Evolutionary conservation across 2,797 vertebrate species (phyloP), one percentile per base, ranked within the genome.

Genomic region (Rhabdophis nuchalis): DNA sequence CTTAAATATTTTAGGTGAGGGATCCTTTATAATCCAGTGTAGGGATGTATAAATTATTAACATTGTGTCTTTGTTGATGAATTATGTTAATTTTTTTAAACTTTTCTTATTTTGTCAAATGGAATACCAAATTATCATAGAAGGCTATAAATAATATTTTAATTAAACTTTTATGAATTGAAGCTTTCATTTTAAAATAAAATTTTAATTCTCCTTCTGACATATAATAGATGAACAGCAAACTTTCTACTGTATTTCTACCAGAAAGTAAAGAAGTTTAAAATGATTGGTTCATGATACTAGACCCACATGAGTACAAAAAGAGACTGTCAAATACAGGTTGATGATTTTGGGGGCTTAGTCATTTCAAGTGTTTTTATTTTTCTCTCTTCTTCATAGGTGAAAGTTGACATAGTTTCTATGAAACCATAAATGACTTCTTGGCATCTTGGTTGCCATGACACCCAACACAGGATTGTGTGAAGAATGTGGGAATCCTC

Each of bases 391-490:
- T 94, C 93, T 92, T 89, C 61, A 23, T 92, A 99, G 99, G 98
- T 98, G 94, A 96, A 96, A 97, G 95, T 97, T 97, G 97, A 97
- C 94, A 95, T 92, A 91, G 68, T 95, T 96, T 92, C 96, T 96
- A 96, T 97, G 95, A 95, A 97, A 97, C 95, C 97, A 96, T 96
- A 92, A 96, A 97, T 96, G 97, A 98, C 95, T 96, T 97, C 95
- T 97, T 97, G 94, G 94, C 96, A 94, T 96, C 96, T 96, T 95
- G 93, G 96, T 97, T 95, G 97, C 96, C 97, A 98, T 97, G 97
- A 98, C 96, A 94, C 97, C 98, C 98, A 94, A 96, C 95, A 98
- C 97, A 98, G 98, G 97, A 96, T 97, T 96, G 97, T 98, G 98
- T 98, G 61, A 97, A 98, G 96, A 97, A 97, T 97, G 96, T 96